Base-by-base conservation (phyloP, 2,888 invertebrate genomes). In the Rhingia campestris region DNA sequence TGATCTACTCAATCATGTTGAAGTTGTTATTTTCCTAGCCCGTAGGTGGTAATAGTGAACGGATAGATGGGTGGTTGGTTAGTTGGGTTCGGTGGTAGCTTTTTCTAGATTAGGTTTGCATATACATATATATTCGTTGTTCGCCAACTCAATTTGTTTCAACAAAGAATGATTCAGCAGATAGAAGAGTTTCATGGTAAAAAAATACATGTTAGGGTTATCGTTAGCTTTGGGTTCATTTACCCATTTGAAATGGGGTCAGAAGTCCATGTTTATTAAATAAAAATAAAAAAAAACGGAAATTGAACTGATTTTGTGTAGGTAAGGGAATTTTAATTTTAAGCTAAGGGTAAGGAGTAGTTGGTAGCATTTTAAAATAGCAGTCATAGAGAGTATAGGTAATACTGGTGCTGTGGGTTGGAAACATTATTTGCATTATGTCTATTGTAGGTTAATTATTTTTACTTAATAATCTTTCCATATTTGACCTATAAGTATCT, bases 1-100 rank as follows among this genome's bases (percentile, higher is more conserved):
- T 81, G 81, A 41, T 33, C 59, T 53, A 45, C 41, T 76, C 69
- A 76, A 75, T 76, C 63, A 81, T 51, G 51, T 69, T 9, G 45
- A 75, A 61, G 41, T 63, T 61, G 39, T 43, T 75, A 9, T 32
- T 39, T 12, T 41, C 37, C 22, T 22, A 22, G 22, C 22, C 22
- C 22, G 22, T 22, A 22, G 22, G 22, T 22, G 1, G 22, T 22
- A 22, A 22, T 22, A 22, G 22, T 22, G 22, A 22, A 22, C 22
- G 22, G 22, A 22, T 22, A 2, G 35, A 9, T 14, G 9, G 14
- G 41, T 53, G 35, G 12, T 22, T 22, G 22, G 22, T 22, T 22
- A 2, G 22, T 45, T 59, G 51, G 30, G 7, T 43, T 39, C 14
- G 9, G 37, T 45, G 22, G 47, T 7, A 32, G 30, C 39, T 63